A percentile compares a stretch with the other conserved stretches of the same genome.
phyloP scores from a whole-genome alignment of 2,113 vertebrate genomes.

The Protobothrops mucrosquamatus region DNA sequence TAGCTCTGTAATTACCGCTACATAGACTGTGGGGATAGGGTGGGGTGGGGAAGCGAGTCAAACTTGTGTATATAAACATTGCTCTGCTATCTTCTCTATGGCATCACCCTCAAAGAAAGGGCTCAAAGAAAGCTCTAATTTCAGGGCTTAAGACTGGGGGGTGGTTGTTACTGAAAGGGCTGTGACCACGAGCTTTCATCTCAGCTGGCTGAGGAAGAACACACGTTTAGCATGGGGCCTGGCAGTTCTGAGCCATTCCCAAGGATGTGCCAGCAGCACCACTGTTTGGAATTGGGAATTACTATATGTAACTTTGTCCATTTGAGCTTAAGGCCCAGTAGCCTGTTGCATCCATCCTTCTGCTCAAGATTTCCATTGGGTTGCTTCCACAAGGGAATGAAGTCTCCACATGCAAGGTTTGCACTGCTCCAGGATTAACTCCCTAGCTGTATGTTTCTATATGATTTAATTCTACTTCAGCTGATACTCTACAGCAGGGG shows the following conservation, averaged over 20 bases:
- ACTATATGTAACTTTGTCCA: not conserved
- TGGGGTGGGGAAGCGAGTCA: not conserved
- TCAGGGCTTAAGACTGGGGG: slow-evolving; percentile 26
- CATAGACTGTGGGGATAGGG: slow-evolving; percentile 13
- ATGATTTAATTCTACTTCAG: not conserved
- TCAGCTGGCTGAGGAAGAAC: not conserved
- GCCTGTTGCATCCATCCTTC: not conserved
- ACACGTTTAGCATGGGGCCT: not conserved
- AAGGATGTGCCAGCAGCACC: not conserved
- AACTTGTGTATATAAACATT: slow-evolving; percentile 26
- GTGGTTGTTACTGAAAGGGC: slow-evolving; percentile 27
- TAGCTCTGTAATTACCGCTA: slow-evolving; percentile 26
- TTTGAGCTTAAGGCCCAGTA: not conserved
- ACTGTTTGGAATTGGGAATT: not conserved
- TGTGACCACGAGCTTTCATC: slow-evolving; percentile 28
- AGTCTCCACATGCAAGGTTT: not conserved
- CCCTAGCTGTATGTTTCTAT: not conserved
- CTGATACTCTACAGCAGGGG: no score
- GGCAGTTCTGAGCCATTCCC: not conserved
- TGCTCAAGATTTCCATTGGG: not conserved
- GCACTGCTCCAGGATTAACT: not conserved
- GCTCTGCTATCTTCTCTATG: slow-evolving; percentile 20
- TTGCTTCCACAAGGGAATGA: not conserved
- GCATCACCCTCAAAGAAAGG: slow-evolving; percentile 12
- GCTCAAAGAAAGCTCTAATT: slow-evolving; percentile 36